These are phyloP conservation scores for Aplysia californica DNA, from an alignment of 1,140 invertebrate species.

Conservation along the genomic window DNA sequence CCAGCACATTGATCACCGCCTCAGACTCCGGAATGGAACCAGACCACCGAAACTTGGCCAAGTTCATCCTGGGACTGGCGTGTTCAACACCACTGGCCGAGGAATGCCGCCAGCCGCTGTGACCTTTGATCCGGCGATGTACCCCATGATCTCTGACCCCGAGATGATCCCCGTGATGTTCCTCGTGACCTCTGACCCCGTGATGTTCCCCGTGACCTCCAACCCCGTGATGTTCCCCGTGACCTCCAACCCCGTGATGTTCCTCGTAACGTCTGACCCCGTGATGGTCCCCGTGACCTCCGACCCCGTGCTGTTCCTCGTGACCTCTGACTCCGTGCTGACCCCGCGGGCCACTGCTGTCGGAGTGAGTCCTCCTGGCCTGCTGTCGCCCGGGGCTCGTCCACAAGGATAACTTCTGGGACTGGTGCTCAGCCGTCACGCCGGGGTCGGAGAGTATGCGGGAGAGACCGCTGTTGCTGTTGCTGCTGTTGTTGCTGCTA, in stretches of 20 bases:
- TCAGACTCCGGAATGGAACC: not conserved
- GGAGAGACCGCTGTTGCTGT: too few species aligned
- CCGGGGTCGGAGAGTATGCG: too few species aligned
- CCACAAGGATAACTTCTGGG: too few species aligned
- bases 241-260: not conserved
- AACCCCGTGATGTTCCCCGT: not conserved
- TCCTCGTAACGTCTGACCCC: not conserved
- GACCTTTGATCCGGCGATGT: not conserved
- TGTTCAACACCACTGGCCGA: not conserved
- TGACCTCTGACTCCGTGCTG: not conserved
- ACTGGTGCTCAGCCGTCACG: too few species aligned
- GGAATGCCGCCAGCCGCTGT: not conserved
- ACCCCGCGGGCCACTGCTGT: not conserved
- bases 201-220: not conserved
- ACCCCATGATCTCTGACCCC: not conserved
- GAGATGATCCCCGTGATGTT: not conserved
- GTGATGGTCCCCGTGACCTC: too few species aligned
- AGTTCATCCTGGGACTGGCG: not conserved
- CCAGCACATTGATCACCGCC: too few species aligned
- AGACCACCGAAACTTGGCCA: not conserved
- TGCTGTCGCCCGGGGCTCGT: too few species aligned
- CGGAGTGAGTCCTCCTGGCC: not conserved
- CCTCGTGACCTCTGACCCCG: not conserved
- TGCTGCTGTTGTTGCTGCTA: not conserved
- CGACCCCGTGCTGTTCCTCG: not conserved